Evolutionary conservation across 2,113 vertebrate genomes (phyloP), one percentile per base, ranked within the genome.

Genomic region (Sphyrna mokarran): DNA sequence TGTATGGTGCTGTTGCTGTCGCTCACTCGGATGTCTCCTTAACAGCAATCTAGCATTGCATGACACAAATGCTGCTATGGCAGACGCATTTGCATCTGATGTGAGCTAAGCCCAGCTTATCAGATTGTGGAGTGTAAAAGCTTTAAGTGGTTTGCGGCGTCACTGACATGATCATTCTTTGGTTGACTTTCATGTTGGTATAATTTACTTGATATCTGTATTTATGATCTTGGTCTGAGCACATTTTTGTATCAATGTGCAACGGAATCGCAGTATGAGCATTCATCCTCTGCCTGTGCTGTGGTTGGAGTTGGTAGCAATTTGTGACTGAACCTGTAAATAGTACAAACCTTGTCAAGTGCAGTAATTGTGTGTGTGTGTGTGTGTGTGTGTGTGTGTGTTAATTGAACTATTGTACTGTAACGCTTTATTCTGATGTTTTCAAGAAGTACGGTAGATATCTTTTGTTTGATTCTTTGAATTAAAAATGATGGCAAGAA

Each of bases 51-150:
- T 70, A 29, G 93, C 68, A 70, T 11, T 29, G 37, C 37, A 48
- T 95, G 66, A 72, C 23, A 14, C 26, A 48, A 72, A 95, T 54
- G 43, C 69, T 95, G 68, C 89, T 61, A 63, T 26, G 68, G 66
- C 93, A 94, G 93, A 94, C 22, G 29, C 23, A 26, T 72, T 70
- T 95, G 94, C 94, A 72, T 95, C 63, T 72, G 94, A 95, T 72
- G 68, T 95, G 94, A 72, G 68, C 40, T 95, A 48, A 95, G 40
- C 68, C 63, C 26, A 8, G 94, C 26, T 95, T 95, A 54, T 95
- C 22, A 22, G 94, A 72, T 95, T 72, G 94, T 72, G 68, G 94
- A 48, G 10, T 95, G 68, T 95, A 95, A 72, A 94, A 69, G 91
- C 61, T 66, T 94, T 68, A 69, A 66, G 48, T 95, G 40, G 22